Percentiles rank a stretch among this genome's conserved stretches.
Conservation (phyloP, 53 echinoderm and acorn worm species). For the Temnopleurus reevesii region DNA sequence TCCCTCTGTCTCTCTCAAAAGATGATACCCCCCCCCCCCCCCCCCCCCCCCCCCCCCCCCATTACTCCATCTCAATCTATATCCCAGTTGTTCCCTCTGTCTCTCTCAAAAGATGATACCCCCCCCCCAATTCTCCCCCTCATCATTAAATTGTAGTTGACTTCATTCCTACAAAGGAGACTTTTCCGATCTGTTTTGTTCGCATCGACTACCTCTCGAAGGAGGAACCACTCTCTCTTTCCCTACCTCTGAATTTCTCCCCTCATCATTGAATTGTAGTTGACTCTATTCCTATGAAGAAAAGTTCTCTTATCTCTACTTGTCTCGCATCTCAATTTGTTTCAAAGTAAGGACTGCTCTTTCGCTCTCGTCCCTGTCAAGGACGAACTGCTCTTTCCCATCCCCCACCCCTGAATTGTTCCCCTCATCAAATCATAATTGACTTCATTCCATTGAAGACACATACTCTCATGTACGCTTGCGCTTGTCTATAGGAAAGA, state of each 20-base stretch:
- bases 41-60: not conserved
- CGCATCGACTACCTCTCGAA: not conserved
- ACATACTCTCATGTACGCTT: too few species aligned
- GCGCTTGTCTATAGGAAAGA: too few species aligned
- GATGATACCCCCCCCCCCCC: not conserved
- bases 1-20: not conserved
- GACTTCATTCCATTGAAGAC: too few species aligned
- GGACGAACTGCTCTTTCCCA: too few species aligned
- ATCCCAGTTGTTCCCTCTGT: too few species aligned
- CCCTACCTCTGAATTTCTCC: not conserved
- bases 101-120: not conserved
- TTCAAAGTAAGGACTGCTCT: too few species aligned
- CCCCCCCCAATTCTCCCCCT: not conserved
- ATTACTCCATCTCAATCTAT: too few species aligned
- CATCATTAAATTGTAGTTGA: not conserved
- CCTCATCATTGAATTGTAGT: not conserved
- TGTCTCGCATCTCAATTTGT: too few species aligned
- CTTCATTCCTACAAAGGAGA: not conserved
- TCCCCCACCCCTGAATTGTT: too few species aligned
- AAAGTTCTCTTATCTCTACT: not conserved
- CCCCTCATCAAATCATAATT: too few species aligned
- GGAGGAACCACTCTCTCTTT: not conserved
- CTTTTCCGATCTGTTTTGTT: not conserved
- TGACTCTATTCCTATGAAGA: not conserved
- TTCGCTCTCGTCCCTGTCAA: too few species aligned